Base-by-base conservation (phyloP, 2,888 invertebrate genomes). In the Strigamia crassipes region DNA sequence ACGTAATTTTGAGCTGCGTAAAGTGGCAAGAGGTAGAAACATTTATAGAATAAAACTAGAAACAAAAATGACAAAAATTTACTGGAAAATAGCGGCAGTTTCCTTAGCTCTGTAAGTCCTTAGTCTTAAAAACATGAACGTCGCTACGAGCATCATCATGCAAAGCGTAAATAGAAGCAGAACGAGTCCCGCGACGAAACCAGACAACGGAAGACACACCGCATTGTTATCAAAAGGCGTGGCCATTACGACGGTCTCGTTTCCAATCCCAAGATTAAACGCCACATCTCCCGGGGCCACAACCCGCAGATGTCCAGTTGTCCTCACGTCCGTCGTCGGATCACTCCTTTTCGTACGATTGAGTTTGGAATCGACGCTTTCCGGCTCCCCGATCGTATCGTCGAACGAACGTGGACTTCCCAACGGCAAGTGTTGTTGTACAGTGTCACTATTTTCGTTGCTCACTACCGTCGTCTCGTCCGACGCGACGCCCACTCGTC, bases 151-250 rank as follows among this genome's bases (percentile, higher is more conserved):
- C 86, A 95, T 95, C 79, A 96, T 94, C 82, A 96, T 94, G 83
- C 95, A 94, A 84, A 96, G 90, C 83, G 96, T 94, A 86, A 96
- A 90, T 84, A 96, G 90, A 83, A 96, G 90, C 94, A 96, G 95
- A 85, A 96, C 95, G 86, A 95, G 90, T 42, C 96, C 96, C 84
- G 94, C 96, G 83, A 96, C 96, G 88, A 96, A 96, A 85, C 96
- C 95, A 81, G 96, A 95, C 86, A 96, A 92, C 27, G 96, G 96
- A 94, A 96, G 95, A 88, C 96, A 96, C 87, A 96, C 95, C 79
- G 86, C 86, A 84, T 94, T 94, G 88, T 95, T 42, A 94, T 92
- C 87, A 95, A 94, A 15, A 15, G 51, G 31, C 23, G 23, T 92
- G 86, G 95, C 94, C 84, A 96, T 94, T 82, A 96, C 94, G 42